Conservation (phyloP, 2,113 vertebrate species). For the Ictalurus furcatus region DNA sequence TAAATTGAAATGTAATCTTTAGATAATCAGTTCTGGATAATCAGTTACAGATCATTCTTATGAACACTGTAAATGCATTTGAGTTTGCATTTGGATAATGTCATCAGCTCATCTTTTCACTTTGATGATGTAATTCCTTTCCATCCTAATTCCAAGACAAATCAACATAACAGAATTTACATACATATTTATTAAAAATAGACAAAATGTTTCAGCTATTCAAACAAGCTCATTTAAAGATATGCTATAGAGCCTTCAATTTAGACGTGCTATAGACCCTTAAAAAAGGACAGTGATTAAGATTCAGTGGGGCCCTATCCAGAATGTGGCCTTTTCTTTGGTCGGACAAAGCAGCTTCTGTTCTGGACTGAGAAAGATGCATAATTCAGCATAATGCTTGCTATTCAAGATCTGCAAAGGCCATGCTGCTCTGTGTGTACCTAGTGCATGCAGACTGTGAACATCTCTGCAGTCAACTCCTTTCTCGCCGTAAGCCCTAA, state of each 20-base stretch:
- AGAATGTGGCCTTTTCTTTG: slow-evolving; percentile 22
- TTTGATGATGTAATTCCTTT: not conserved
- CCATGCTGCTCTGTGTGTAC: slow-evolving; percentile 22
- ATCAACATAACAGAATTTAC: not conserved
- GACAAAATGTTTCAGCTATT: not conserved
- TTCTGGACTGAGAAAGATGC: slow-evolving; percentile 44
- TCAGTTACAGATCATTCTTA: slow-evolving; percentile 81
- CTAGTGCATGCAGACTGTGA: slow-evolving; percentile 8
- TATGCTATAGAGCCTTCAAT: not conserved
- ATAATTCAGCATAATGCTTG: slow-evolving; percentile 54
- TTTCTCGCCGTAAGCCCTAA: not conserved
- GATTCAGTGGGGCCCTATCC: not conserved
- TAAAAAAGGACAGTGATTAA: not conserved
- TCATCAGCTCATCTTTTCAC: not conserved
- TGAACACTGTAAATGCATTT: slow-evolving; percentile 76
- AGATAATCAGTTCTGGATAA: slow-evolving; percentile 80
- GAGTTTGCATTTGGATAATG: not conserved
- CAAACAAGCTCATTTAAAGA: not conserved
- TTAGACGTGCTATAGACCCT: not conserved
- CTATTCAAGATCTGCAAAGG: slow-evolving; percentile 34
- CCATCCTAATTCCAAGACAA: not conserved
- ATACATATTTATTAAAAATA: not conserved
- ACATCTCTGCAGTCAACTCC: slow-evolving; percentile 27
- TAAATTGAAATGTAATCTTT: too few species aligned
- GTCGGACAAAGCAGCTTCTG: slow-evolving; percentile 28